phyloP scores from a whole-genome alignment of 2,888 invertebrate genomes.

The Aromia moschata region DNA sequence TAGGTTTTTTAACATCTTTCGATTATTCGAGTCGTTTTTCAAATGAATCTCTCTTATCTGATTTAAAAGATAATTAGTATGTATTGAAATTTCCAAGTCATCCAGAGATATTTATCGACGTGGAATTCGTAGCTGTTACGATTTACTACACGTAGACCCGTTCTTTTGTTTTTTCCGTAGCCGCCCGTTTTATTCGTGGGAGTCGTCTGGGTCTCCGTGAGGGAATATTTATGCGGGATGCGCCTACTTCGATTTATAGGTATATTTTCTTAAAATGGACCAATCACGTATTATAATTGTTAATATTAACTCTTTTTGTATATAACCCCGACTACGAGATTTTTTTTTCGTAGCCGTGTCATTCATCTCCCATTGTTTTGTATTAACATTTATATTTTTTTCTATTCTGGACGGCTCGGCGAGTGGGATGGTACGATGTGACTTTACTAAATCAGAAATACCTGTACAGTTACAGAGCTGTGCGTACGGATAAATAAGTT shows the following conservation, averaged over 20 bases:
- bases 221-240: constrained; percentile 30
- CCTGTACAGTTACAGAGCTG: constrained; percentile 14
- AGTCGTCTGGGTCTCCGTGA: constrained; percentile 30
- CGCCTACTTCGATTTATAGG: constrained; percentile 52
- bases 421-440: constrained; percentile 25
- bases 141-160: constrained; percentile 48
- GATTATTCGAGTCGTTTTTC: constrained; percentile 51
- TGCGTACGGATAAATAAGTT: not conserved
- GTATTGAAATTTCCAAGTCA: constrained; percentile 63
- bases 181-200: constrained; percentile 34
- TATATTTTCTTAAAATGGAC: constrained; percentile 57
- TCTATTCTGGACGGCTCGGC: constrained; percentile 23
- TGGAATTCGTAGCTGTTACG: constrained; percentile 54
- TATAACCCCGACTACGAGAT: constrained; percentile 38
- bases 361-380: constrained; percentile 49
- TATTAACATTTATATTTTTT: constrained; percentile 41
- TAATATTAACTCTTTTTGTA: constrained; percentile 51
- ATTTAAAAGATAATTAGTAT: constrained; percentile 63
- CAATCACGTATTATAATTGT: constrained; percentile 60
- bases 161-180: constrained; percentile 45
- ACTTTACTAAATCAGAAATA: constrained; percentile 12
- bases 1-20: constrained; percentile 46
- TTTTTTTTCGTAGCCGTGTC: constrained; percentile 48
- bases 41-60: constrained; percentile 62
- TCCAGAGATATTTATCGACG: constrained; percentile 61